phyloP scores from a whole-genome alignment of 2,113 vertebrate genomes.

The Panthera leo region DNA sequence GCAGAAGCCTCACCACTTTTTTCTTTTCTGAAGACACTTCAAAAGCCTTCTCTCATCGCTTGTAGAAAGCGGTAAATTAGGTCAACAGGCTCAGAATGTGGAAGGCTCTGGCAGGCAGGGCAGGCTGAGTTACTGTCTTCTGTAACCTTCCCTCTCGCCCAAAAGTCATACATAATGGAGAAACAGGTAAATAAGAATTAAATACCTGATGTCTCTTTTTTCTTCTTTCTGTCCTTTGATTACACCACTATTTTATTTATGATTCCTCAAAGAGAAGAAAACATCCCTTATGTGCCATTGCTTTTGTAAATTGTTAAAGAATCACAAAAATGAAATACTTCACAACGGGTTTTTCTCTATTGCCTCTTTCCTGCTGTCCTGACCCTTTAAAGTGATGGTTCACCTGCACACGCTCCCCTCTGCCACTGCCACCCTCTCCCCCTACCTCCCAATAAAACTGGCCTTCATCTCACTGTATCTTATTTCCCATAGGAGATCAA shows the following conservation, averaged over 20 bases:
- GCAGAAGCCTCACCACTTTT: slow-evolving; percentile 72
- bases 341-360: slow-evolving; percentile 84
- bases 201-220: slow-evolving; percentile 84
- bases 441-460: too few relatives aligned
- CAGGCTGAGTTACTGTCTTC: slow-evolving; percentile 81
- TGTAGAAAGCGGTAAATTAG: slow-evolving; percentile 83
- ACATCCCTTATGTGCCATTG: slow-evolving; percentile 82
- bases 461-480: neutral
- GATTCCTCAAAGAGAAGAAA: slow-evolving; percentile 80
- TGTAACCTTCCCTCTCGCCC: slow-evolving; percentile 73
- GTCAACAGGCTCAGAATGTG: slow-evolving; percentile 73
- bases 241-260: slow-evolving; percentile 85
- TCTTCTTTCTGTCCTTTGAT: slow-evolving; percentile 84
- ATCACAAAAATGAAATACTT: slow-evolving; percentile 85
- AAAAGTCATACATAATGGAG: slow-evolving; percentile 83
- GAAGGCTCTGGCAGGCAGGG: slow-evolving; percentile 75
- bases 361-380: slow-evolving; percentile 60
- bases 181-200: slow-evolving; percentile 85
- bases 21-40: slow-evolving; percentile 82
- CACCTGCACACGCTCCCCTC: neutral
- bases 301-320: slow-evolving; percentile 86
- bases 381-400: slow-evolving; percentile 47
- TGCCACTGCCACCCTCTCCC: neutral
- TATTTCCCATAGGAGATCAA: neutral
- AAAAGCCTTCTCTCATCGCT: slow-evolving; percentile 82